These are phyloP conservation scores for Orius insidiosus DNA, from an alignment of 1,140 invertebrate genomes.

Conservation along the genomic window DNA sequence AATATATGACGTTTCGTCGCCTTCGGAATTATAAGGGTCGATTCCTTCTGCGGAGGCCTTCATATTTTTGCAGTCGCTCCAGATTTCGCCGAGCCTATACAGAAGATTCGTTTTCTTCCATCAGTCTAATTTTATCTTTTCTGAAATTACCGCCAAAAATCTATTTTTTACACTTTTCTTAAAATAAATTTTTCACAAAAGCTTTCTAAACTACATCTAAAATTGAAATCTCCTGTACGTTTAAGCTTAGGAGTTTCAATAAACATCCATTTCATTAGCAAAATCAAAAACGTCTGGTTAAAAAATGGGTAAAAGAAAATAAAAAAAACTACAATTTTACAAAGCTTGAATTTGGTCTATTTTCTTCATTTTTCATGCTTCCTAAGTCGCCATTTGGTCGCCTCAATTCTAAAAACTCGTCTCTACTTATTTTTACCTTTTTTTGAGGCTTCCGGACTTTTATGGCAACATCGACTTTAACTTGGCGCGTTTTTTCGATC, in stretches of 20 bases:
- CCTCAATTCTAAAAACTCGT: too few species aligned
- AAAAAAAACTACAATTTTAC: background rate
- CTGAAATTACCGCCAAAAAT: conserved; percentile 17
- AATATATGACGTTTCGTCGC: background rate
- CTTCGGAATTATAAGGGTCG: background rate
- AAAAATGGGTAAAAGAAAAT: too few species aligned
- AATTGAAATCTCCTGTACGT: background rate
- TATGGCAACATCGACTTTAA: conserved; percentile 7
- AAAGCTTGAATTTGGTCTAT: background rate
- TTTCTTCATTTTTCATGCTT: conserved; percentile 2
- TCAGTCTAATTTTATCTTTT: conserved; percentile 20
- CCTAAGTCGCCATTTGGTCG: background rate
- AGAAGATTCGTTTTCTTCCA: conserved; percentile 21
- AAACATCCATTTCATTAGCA: background rate
- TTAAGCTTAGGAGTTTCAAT: background rate
- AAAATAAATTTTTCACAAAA: background rate
- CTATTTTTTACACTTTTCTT: too few species aligned
- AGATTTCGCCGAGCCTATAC: conserved; percentile 17
- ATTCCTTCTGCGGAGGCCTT: background rate
- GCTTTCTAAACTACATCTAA: background rate
- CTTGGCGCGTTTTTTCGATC: conserved; percentile 7
- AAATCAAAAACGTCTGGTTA: too few species aligned
- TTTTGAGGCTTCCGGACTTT: conserved; percentile 3
- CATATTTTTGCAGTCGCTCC: conserved; percentile 21
- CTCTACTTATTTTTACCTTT: background rate